A percentile compares a stretch with the other conserved stretches of the same genome.
Evolutionary conservation across 2,797 vertebrate species (phyloP).

Genomic region (Halcyon chelicuti): DNA sequence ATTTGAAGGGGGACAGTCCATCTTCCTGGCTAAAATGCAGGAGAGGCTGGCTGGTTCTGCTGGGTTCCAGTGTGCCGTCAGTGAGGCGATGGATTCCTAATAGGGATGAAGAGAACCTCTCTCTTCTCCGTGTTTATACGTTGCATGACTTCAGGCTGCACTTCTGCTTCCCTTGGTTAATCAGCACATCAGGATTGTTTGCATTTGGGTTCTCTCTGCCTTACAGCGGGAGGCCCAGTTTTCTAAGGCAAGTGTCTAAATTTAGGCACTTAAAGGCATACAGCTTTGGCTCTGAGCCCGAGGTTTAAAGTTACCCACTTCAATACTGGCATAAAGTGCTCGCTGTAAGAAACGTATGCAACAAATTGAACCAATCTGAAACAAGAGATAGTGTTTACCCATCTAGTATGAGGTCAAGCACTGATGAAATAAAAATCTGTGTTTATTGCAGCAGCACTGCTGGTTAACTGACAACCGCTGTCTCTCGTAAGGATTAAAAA

Average conservation of each 20-base stretch:
- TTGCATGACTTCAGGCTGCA: not conserved
- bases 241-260: constrained; percentile 28
- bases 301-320: constrained; percentile 21
- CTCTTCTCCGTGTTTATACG: not conserved
- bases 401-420: not conserved
- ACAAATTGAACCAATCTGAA: not conserved
- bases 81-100: constrained; percentile 14
- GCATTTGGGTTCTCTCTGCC: not conserved
- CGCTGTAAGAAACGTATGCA: not conserved
- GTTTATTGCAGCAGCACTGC: not conserved
- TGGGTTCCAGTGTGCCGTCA: not conserved
- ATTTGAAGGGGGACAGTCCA: not conserved
- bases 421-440: not conserved
- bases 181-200: not conserved
- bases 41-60: not conserved
- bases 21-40: not conserved
- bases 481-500: not conserved
- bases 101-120: not conserved
- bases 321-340: not conserved
- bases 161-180: not conserved
- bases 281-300: not conserved
- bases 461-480: not conserved
- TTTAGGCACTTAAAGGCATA: constrained; percentile 10
- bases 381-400: not conserved
- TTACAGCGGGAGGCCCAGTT: not conserved